phyloP scores from a whole-genome alignment of 2,888 invertebrate species.

The Antheraea assamensis region DNA sequence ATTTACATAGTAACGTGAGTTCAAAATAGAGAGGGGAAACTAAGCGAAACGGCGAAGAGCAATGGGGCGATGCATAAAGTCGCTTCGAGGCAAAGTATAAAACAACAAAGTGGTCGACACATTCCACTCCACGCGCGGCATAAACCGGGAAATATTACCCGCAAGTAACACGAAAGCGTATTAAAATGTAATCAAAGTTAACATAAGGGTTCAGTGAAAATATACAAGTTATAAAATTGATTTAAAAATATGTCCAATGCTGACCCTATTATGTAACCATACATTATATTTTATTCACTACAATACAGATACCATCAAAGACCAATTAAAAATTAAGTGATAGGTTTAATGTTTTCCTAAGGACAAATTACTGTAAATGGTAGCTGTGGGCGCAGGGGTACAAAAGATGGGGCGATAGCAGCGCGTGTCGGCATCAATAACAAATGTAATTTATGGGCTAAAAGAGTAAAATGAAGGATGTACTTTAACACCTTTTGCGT shows the following conservation, averaged over 20 bases:
- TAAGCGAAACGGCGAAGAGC: conserved; percentile 77
- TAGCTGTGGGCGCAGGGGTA: conserved; percentile 60
- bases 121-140: conserved; percentile 60
- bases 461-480: conserved; percentile 34
- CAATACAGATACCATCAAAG: conserved; percentile 41
- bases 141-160: conserved; percentile 74
- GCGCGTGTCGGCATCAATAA: conserved; percentile 60
- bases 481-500: conserved; percentile 7
- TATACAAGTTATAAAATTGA: neutral
- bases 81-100: conserved; percentile 76
- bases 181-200: conserved; percentile 65
- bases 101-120: conserved; percentile 80
- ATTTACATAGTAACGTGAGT: conserved; percentile 78
- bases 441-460: conserved; percentile 54
- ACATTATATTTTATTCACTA: conserved; percentile 28
- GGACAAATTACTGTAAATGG: conserved; percentile 65
- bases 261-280: neutral
- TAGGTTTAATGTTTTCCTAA: conserved; percentile 50
- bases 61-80: conserved; percentile 79
- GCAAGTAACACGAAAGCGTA: conserved; percentile 64
- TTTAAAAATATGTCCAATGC: neutral
- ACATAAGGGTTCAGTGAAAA: conserved; percentile 65
- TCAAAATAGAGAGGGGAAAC: conserved; percentile 77
- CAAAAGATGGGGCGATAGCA: conserved; percentile 60
- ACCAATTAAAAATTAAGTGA: conserved; percentile 44